Percentiles rank a stretch among this genome's conserved stretches.
Evolutionary conservation across 2,888 invertebrate genomes (phyloP).

Genomic region (Callyntrura guangdongensis): DNA sequence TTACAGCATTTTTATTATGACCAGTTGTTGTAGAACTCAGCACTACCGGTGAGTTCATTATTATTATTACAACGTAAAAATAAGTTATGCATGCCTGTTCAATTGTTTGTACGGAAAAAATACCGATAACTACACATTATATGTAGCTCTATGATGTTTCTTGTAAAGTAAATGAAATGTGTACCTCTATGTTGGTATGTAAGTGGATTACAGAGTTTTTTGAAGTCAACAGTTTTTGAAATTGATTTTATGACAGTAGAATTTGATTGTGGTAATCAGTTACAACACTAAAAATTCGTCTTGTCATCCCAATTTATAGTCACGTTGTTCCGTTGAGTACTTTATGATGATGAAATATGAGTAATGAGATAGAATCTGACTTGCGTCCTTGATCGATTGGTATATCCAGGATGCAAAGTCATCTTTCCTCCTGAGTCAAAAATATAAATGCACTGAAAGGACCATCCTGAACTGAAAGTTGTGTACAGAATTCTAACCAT

Average conservation of each 20-base stretch:
- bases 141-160: too few relatives aligned
- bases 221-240: constrained; percentile 2
- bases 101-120: too few relatives aligned
- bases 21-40: too few relatives aligned
- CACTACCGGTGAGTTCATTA: too few relatives aligned
- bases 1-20: constrained; percentile 7
- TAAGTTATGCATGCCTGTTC: too few relatives aligned
- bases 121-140: too few relatives aligned
- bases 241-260: not conserved
- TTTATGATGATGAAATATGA: constrained; percentile 23
- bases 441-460: not conserved
- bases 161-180: not conserved
- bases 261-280: not conserved
- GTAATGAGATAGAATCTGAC: constrained; percentile 2
- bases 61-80: too few relatives aligned
- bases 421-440: constrained; percentile 24
- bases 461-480: too few relatives aligned
- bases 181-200: not conserved
- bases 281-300: not conserved
- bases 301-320: constrained; percentile 18
- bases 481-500: not conserved
- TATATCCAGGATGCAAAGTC: constrained; percentile 24
- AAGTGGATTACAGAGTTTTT: too few relatives aligned
- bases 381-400: constrained; percentile 48
- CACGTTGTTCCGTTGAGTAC: not conserved